These are phyloP conservation scores for Lepidocyrtinus sp. DNA, from an alignment of 2,888 invertebrate species.

Conservation along the genomic window DNA sequence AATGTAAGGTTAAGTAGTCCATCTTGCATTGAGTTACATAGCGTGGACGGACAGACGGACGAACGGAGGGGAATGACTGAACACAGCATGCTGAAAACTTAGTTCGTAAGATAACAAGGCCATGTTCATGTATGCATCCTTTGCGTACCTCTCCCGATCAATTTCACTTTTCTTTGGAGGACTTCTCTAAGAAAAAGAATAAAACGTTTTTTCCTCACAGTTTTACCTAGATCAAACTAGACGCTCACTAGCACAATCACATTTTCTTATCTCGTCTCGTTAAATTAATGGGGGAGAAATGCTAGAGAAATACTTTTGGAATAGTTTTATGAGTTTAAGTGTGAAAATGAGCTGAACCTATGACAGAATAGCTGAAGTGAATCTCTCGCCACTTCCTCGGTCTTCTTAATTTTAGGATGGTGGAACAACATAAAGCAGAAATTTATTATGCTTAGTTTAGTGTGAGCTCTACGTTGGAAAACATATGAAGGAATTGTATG, in stretches of 20 bases:
- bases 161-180: conserved; percentile 16
- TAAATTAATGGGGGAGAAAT: conserved; percentile 2
- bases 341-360: background rate
- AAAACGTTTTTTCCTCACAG: background rate
- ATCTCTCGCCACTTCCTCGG: background rate
- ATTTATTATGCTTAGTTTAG: no score
- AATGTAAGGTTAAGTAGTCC: no score
- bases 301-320: background rate
- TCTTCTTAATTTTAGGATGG: conserved; percentile 16
- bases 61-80: no score
- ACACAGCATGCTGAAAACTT: no score
- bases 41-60: no score
- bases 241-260: background rate
- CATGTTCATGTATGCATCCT: conserved; percentile 38
- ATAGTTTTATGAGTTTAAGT: conserved; percentile 7
- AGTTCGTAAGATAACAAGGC: no score
- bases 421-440: no score
- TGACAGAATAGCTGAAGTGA: background rate
- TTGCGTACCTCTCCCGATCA: conserved; percentile 24
- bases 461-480: background rate
- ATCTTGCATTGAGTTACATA: no score
- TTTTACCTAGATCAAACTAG: no score
- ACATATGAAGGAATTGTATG: background rate
- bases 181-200: background rate
- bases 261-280: background rate